Percentiles rank a stretch among this genome's conserved stretches.
These are phyloP conservation scores for Torymus auratus DNA, from an alignment of 2,888 invertebrate genomes.

Conservation along the genomic window DNA sequence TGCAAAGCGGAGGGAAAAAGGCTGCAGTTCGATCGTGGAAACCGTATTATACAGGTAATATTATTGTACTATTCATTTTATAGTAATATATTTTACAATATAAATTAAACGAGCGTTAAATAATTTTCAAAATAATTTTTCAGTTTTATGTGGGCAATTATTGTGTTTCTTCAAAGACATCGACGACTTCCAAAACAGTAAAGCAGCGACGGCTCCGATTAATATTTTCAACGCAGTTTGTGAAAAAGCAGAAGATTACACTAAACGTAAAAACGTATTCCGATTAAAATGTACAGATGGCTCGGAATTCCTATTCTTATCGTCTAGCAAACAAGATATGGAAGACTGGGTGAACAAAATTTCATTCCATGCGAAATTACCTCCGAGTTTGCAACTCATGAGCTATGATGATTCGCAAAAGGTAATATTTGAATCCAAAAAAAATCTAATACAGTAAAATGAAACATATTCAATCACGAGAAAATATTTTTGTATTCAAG, in stretches of 20 bases:
- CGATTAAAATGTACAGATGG: conserved; percentile 92
- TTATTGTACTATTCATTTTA: background rate
- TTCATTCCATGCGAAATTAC: conserved; percentile 93
- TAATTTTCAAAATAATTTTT: conserved; percentile 52
- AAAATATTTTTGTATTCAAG: conserved; percentile 46
- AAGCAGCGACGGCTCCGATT: conserved; percentile 92
- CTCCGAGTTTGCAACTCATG: conserved; percentile 91
- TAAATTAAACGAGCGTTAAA: background rate
- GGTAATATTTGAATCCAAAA: conserved; percentile 70
- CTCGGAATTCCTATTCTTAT: conserved; percentile 94
- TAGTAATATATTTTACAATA: background rate
- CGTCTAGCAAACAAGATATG: conserved; percentile 85
- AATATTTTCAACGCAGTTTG: conserved; percentile 85
- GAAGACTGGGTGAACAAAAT: conserved; percentile 95
- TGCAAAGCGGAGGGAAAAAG: conserved; percentile 94
- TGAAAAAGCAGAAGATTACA: conserved; percentile 93
- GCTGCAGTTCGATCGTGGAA: conserved; percentile 98
- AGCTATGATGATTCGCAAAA: conserved; percentile 86
- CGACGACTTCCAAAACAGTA: conserved; percentile 91
- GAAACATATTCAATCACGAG: background rate
- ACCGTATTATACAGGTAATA: conserved; percentile 86
- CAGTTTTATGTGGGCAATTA: conserved; percentile 95
- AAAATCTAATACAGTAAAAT: background rate
- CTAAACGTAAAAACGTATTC: conserved; percentile 96
- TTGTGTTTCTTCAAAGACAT: conserved; percentile 98